Base-by-base conservation (phyloP, 2,888 invertebrate species). In the Orthonychiurus folsomi region DNA sequence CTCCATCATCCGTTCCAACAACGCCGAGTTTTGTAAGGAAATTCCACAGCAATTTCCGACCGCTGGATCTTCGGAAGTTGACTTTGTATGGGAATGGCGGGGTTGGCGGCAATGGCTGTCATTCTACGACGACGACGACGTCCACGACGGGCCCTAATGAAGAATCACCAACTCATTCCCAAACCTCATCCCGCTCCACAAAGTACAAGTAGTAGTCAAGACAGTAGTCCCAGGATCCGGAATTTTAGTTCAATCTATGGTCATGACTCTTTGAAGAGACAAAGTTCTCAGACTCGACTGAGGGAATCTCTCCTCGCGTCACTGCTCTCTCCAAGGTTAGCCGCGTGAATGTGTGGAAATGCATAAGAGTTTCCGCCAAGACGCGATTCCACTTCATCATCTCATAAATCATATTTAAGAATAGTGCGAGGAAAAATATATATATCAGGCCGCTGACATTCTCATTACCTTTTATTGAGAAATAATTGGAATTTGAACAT, bases 261-360 rank as follows among this genome's bases (percentile, higher is more conserved):
- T 64, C 67, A 69, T 55, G 70, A 70, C 63, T 70, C 70, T 47
- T 69, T 69, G 60, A 70, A 70, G 64, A 62, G 70, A 66, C 70
- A 70, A 62, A 69, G 69, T 62, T 69, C 69, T 47, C 70, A 70
- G 48, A 70, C 62, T 53, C 64, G 70, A 61, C 65, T 70, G 3
- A 63, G 70, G 62, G 70, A 70, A 61, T 62, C 64, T 25, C 69
- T 70, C 50, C 66, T 70, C 50, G 62, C 70, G 3, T 69, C 69
- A 27, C 67, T 50, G 50, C 68, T 69, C 53, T 70, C 70, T 57
- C 70, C 70, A 66, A 70, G 70, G 70, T 69, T 64, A 37, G 37
- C n/a, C n/a, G n/a, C n/a, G n/a, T n/a, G n/a, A n/a, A n/a, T n/a
- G n/a, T n/a, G n/a, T n/a, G n/a, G n/a, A n/a, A n/a, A n/a, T n/a